Base-by-base conservation (phyloP, 2,888 invertebrate species). In the Drosophila kanekoi region DNA sequence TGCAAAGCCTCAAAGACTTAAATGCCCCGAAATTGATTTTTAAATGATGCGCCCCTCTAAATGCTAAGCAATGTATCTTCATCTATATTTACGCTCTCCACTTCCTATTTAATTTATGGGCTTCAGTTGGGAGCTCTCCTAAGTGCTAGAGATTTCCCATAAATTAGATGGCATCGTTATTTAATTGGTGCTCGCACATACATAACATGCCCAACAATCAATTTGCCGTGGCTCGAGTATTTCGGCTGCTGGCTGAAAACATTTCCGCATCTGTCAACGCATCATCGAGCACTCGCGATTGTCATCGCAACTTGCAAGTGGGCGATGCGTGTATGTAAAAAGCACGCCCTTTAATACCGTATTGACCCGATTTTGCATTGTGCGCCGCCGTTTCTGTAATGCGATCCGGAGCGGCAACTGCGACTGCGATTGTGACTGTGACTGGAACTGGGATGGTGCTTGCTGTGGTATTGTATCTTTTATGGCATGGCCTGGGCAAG, bases 341-440 rank as follows among this genome's bases (percentile, higher is more conserved):
- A 60, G 63, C 75, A 53, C 56, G 66, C 71, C 77, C 73, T 78
- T 56, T 80, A 89, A 84, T 89, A 89, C 84, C 87, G 84, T 84
- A 89, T 87, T 89, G 89, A 89, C 89, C 89, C 70, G 78, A 83
- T 83, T 84, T 88, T 70, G 71, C 70, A 72, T 72, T 82, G 79
- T 69, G 62, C 54, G 47, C 59, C 45, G 56, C 48, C 49, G 40
- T 40, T 54, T 56, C 43, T 66, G 73, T 76, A 79, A 85, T 71
- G 75, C 54, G 75, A 87, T 81, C 48, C 59, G 32, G 8, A 45
- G 33, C 32, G 16, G 18, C 51, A 64, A 38, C 16, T 66, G 52
- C 5, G 43, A 47, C 53, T 20, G 52, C 38, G n/a, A 40, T 16
- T 64, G 47, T n/a, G 14, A 40, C 18, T 64, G 47, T n/a, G 14